phyloP scores from a whole-genome alignment of 1,140 invertebrate genomes.

The Drosophila trapezifrons region DNA sequence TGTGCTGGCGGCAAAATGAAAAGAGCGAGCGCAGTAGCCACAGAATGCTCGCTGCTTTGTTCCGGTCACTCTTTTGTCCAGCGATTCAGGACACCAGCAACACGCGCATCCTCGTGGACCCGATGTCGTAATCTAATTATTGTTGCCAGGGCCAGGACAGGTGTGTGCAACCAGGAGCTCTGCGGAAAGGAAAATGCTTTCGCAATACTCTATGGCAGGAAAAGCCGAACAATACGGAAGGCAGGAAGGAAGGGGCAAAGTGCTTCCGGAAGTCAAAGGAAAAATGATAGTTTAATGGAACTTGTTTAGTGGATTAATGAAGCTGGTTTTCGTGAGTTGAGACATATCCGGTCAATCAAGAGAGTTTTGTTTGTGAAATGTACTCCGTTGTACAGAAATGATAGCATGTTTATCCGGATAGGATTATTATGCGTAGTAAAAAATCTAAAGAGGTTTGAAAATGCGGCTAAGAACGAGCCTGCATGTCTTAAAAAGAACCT shows the following conservation, averaged over 20 bases:
- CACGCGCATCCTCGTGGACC: constrained; percentile 38
- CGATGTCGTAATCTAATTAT: constrained; percentile 66
- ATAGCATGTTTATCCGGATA: too few species aligned
- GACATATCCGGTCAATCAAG: constrained; percentile 28
- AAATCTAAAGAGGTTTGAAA: not conserved
- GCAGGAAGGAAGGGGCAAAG: constrained; percentile 26
- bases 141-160: constrained; percentile 6
- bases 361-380: not conserved
- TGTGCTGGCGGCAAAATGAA: not conserved
- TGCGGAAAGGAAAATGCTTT: constrained; percentile 3
- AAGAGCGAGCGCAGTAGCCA: not conserved
- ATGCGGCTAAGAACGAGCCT: too few species aligned
- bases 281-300: constrained; percentile 39
- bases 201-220: constrained; percentile 27
- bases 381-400: not conserved
- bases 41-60: not conserved
- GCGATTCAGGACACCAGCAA: constrained; percentile 16
- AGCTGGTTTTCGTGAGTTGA: not conserved
- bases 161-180: constrained; percentile 24
- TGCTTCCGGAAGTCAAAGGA: constrained; percentile 30
- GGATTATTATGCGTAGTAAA: too few species aligned
- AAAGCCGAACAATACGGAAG: not conserved
- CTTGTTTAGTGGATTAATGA: constrained; percentile 9
- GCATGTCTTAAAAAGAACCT: too few species aligned
- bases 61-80: constrained; percentile 23